phyloP scores from a whole-genome alignment of 1,140 invertebrate genomes.

The Calephelis nemesis region DNA sequence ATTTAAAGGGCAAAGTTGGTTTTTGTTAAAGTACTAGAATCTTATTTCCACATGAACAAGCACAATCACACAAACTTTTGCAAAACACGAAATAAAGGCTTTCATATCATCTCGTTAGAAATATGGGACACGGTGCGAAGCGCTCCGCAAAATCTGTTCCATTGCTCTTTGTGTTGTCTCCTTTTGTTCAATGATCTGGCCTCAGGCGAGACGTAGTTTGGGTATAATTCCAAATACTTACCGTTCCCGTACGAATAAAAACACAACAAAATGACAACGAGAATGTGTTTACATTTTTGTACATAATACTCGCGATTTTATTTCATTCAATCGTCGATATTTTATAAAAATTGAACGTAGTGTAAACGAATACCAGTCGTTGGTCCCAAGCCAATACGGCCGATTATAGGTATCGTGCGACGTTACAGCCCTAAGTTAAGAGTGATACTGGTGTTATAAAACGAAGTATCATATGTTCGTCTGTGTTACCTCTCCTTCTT shows the following conservation, averaged over 20 bases:
- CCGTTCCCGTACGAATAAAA: constrained; percentile 29
- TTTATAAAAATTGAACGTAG: no score
- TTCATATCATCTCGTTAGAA: constrained; percentile 67
- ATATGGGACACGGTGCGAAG: constrained; percentile 65
- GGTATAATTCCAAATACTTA: constrained; percentile 41
- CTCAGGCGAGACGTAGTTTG: constrained; percentile 45
- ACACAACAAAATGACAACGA: neutral
- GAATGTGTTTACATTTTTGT: no score
- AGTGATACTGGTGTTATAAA: no score
- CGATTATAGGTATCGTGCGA: no score
- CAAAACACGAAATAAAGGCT: constrained; percentile 45
- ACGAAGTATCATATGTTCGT: no score
- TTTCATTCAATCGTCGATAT: no score
- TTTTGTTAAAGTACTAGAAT: neutral
- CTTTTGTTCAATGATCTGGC: constrained; percentile 67
- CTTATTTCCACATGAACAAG: constrained; percentile 10
- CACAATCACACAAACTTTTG: constrained; percentile 26
- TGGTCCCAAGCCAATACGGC: no score
- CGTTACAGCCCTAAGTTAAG: no score
- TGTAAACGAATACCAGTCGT: no score
- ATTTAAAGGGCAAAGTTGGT: no score
- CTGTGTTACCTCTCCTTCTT: no score
- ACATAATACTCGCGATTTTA: no score
- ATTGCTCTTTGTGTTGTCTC: constrained; percentile 67
- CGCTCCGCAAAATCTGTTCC: constrained; percentile 66